These are phyloP conservation scores for Drosophila diplacantha DNA, from an alignment of 2,888 invertebrate species.

Conservation along the genomic window DNA sequence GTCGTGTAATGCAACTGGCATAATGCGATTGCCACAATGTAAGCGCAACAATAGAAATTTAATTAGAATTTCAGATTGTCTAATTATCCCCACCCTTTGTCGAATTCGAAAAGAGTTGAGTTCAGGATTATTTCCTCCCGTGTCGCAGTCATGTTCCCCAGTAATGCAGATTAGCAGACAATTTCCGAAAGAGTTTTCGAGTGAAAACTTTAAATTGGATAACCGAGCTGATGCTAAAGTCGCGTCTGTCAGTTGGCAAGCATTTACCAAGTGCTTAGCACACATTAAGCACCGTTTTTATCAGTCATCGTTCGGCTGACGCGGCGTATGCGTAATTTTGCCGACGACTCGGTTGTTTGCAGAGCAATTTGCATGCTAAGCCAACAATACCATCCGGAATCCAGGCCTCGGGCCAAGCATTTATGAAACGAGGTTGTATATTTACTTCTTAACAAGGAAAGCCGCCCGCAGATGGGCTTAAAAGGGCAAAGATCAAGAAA, in stretches of 20 bases:
- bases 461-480: neutral
- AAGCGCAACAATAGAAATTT: slow-evolving; percentile 29
- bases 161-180: slow-evolving; percentile 23
- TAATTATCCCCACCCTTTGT: slow-evolving; percentile 23
- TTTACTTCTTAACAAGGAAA: neutral
- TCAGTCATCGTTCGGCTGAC: slow-evolving; percentile 42
- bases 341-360: slow-evolving; percentile 49
- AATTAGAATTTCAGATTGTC: slow-evolving; percentile 24
- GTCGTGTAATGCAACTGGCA: slow-evolving; percentile 22
- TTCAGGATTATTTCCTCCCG: neutral
- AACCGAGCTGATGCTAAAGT: slow-evolving; percentile 52
- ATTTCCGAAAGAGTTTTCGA: slow-evolving; percentile 35
- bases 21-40: slow-evolving; percentile 25
- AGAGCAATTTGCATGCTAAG: slow-evolving; percentile 50
- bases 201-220: slow-evolving; percentile 56
- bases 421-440: slow-evolving; percentile 28
- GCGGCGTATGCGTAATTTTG: slow-evolving; percentile 62
- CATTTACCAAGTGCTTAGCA: slow-evolving; percentile 59
- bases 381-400: slow-evolving; percentile 29
- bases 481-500: slow-evolving; percentile 7
- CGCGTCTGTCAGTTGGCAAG: slow-evolving; percentile 60
- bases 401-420: slow-evolving; percentile 22
- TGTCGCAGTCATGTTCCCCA: neutral
- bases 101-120: neutral
- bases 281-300: slow-evolving; percentile 55